Evolutionary conservation across 2,113 vertebrate species (phyloP).

Genomic region (Choloepus hoffmanni): DNA sequence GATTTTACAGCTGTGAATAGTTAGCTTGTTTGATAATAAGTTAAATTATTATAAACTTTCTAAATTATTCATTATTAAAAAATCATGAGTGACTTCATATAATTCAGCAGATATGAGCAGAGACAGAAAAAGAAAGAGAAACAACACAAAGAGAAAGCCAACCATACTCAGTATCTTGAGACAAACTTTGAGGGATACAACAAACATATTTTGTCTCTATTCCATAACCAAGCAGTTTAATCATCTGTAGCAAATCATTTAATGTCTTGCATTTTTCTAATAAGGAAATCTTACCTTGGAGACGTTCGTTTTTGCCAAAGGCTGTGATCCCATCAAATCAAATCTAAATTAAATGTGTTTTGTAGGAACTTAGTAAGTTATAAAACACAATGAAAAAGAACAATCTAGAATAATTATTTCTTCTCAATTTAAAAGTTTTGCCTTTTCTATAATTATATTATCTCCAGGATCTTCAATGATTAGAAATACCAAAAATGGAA

Average conservation of each 20-base stretch:
- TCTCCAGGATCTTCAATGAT: constrained; percentile 21
- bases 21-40: too few species aligned
- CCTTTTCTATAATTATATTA: constrained; percentile 44
- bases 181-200: neutral
- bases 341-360: constrained; percentile 66
- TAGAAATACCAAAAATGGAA: constrained; percentile 23
- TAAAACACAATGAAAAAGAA: constrained; percentile 63
- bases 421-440: constrained; percentile 39
- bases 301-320: constrained; percentile 53
- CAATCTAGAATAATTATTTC: constrained; percentile 41
- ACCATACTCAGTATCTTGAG: neutral
- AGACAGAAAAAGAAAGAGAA: constrained; percentile 2
- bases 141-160: neutral
- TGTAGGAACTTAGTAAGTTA: constrained; percentile 59
- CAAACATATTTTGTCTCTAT: constrained; percentile 29
- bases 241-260: constrained; percentile 13
- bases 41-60: neutral
- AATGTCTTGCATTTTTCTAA: constrained; percentile 46
- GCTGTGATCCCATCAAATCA: constrained; percentile 59
- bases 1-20: neutral
- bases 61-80: constrained; percentile 30
- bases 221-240: constrained; percentile 38
- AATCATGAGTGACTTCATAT: neutral
- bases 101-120: neutral
- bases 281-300: constrained; percentile 56